These are phyloP conservation scores for Cecidostiba fungosa DNA, from an alignment of 2,888 invertebrate genomes.

Conservation along the genomic window DNA sequence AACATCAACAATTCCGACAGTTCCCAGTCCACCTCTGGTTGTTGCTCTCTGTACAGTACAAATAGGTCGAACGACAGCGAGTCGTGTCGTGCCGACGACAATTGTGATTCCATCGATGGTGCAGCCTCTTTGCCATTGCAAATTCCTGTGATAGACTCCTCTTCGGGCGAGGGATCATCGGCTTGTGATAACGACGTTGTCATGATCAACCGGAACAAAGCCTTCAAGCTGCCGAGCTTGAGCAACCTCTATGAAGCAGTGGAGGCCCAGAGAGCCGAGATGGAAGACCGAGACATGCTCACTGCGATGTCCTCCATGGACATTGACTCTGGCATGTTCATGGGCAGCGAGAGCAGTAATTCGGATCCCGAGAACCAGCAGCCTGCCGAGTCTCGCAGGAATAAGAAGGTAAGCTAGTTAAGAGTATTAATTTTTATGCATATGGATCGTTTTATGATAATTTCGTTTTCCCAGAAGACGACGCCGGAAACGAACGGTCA, in stretches of 20 bases:
- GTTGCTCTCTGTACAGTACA: slow-evolving; percentile 43
- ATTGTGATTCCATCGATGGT: slow-evolving; percentile 64
- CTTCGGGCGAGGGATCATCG: slow-evolving; percentile 62
- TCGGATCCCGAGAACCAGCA: slow-evolving; percentile 77
- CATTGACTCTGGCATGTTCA: slow-evolving; percentile 73
- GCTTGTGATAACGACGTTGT: slow-evolving; percentile 63
- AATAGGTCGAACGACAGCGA: slow-evolving; percentile 52
- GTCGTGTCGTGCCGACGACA: slow-evolving; percentile 53
- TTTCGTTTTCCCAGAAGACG: slow-evolving; percentile 47
- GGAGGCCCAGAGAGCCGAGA: slow-evolving; percentile 72
- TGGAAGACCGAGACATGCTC: slow-evolving; percentile 74
- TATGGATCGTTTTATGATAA: not conserved
- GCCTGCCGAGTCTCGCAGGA: slow-evolving; percentile 67
- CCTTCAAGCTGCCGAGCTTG: slow-evolving; percentile 76
- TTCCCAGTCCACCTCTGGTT: slow-evolving; percentile 54
- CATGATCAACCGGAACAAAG: slow-evolving; percentile 66
- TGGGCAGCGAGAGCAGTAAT: slow-evolving; percentile 76
- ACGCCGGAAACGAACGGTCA: slow-evolving; percentile 64
- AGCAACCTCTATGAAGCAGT: slow-evolving; percentile 73
- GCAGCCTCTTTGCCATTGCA: slow-evolving; percentile 66
- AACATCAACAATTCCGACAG: slow-evolving; percentile 58
- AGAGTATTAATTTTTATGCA: not conserved
- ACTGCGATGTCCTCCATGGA: slow-evolving; percentile 72
- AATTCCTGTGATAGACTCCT: slow-evolving; percentile 62
- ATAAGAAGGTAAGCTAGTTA: slow-evolving; percentile 70